A percentile compares a stretch with the other conserved stretches of the same genome.
These are phyloP conservation scores for Ophiodon elongatus DNA, from an alignment of 2,113 vertebrate species.

Conservation along the genomic window DNA sequence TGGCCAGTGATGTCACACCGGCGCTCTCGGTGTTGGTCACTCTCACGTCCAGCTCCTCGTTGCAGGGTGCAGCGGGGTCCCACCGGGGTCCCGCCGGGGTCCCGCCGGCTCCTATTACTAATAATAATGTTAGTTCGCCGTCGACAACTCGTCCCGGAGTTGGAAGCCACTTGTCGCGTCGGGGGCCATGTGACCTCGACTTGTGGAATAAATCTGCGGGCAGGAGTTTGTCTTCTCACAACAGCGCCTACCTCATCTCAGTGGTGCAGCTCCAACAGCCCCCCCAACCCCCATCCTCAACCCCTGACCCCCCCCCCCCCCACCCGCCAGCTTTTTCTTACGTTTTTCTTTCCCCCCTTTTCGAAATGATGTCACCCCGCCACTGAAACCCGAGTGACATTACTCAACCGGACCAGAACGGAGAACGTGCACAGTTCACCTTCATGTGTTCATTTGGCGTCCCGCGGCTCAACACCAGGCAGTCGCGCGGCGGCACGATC, in stretches of 20 bases:
- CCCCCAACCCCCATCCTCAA: conserved; percentile 28
- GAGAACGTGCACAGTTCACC: conserved; percentile 72
- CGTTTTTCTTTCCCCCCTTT: no score
- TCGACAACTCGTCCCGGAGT: conserved; percentile 61
- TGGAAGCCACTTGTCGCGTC: conserved; percentile 70
- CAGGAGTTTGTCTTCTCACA: conserved; percentile 60
- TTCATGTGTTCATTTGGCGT: conserved; percentile 71
- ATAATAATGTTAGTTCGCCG: conserved; percentile 67
- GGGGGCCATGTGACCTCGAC: conserved; percentile 66
- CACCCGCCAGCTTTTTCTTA: no score
- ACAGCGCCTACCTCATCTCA: conserved; percentile 68
- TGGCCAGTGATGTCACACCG: conserved; percentile 61
- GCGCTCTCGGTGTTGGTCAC: conserved; percentile 36
- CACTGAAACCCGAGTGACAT: conserved; percentile 74
- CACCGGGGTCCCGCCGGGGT: conserved; percentile 53
- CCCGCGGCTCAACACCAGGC: conserved; percentile 66
- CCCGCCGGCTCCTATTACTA: conserved; percentile 70
- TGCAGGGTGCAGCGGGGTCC: conserved; percentile 61
- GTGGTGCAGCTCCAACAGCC: conserved; percentile 44
- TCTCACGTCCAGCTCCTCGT: conserved; percentile 32
- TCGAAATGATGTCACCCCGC: conserved; percentile 75
- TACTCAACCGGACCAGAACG: conserved; percentile 74
- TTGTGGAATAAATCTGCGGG: conserved; percentile 58
- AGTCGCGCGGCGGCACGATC: conserved; percentile 70
- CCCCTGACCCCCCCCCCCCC: no score